Conservation (phyloP, 2,113 vertebrate species). For the Mola mola region DNA sequence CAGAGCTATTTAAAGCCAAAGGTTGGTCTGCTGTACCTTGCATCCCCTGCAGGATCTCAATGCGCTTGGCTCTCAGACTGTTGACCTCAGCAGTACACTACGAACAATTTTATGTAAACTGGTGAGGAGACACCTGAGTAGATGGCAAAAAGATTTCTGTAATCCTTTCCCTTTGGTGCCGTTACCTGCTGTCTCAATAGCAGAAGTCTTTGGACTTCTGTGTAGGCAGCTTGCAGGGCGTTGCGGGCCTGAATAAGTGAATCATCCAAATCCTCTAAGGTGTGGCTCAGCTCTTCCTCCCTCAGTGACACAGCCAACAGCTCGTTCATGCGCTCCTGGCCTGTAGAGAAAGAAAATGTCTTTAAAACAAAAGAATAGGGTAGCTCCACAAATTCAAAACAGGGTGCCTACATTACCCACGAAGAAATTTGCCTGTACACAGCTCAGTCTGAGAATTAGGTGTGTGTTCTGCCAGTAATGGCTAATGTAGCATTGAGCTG, state of each 20-base stretch:
- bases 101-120: background rate
- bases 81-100: slow-evolving; percentile 91
- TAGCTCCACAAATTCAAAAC: too few species aligned
- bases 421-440: too few species aligned
- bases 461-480: too few species aligned
- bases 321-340: slow-evolving; percentile 87
- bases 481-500: too few species aligned
- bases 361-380: too few species aligned
- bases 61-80: slow-evolving; percentile 88
- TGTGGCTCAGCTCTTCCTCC: slow-evolving; percentile 90
- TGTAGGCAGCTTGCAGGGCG: slow-evolving; percentile 85
- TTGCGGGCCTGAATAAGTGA: slow-evolving; percentile 86
- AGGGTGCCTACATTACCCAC: too few species aligned
- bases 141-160: too few species aligned
- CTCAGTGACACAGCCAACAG: slow-evolving; percentile 88
- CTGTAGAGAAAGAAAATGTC: slow-evolving; percentile 64
- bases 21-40: slow-evolving; percentile 80
- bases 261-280: slow-evolving; percentile 85
- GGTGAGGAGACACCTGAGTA: background rate
- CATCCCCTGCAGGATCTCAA: slow-evolving; percentile 91
- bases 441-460: too few species aligned
- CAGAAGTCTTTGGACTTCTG: slow-evolving; percentile 89
- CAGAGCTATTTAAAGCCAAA: background rate
- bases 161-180: background rate
- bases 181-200: slow-evolving; percentile 90